Evolutionary conservation across 2,113 vertebrate species (phyloP), one percentile per base, ranked within the genome.

Genomic region (Toxotes chatareus): DNA sequence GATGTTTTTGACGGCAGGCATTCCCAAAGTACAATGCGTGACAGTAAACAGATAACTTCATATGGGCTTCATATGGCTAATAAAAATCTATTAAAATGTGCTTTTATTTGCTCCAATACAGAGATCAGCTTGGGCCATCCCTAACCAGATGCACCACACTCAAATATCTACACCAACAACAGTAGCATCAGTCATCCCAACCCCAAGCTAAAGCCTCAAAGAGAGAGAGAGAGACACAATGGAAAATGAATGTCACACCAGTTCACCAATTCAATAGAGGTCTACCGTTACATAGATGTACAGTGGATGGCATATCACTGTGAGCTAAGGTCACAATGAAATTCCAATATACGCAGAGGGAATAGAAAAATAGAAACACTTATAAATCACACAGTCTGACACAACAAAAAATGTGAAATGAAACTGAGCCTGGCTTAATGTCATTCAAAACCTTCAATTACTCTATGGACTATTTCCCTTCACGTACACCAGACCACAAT

Each of bases 171-270:
- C 13, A 61, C 6, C 4, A 71, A 47, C 62, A 79, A 32, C 56
- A 65, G 12, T 9, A 34, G 11, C 27, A 62, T 73, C 56, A 49
- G 63, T 77, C 51, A 56, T 36, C 46, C 47, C 38, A 71, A n/a
- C n/a, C 5, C 16, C 6, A 38, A 0, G 71, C 1, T 42, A 12
- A 7, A 40, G 16, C 55, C 34, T 21, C 61, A 36, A 31, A 56
- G 12, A 23, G 44, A 44, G 67, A 36, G n/a, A 56, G 12, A 23
- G 36, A 44, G 3, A 73, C 77, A 53, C 59, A 79, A 38, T 67
- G 69, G 65, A 85, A 73, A 82, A 23, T 57, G 10, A 56, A 72
- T 56, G 73, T 76, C 42, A 63, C 40, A 66, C n/a, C 64, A 77
- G 38, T 49, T 57, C 40, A 76, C 38, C n/a, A 65, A 12, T 70